Percentiles rank a stretch among this genome's conserved stretches.
Evolutionary conservation across 2,888 invertebrate species (phyloP).

Genomic region (Acholoe squamosa): DNA sequence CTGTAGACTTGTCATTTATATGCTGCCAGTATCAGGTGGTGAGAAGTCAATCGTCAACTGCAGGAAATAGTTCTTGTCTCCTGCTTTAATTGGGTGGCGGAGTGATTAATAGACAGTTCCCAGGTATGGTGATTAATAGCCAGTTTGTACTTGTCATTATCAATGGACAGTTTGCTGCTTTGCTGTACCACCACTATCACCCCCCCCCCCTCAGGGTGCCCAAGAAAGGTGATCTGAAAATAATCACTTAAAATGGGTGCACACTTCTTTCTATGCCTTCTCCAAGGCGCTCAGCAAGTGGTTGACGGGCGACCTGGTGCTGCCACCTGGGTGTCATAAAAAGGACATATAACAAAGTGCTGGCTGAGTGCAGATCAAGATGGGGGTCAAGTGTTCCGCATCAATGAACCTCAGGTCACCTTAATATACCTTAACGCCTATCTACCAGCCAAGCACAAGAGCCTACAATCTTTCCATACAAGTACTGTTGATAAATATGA

Average conservation of each 20-base stretch:
- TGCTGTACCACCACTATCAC: background rate
- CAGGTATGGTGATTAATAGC: background rate
- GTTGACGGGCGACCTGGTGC: background rate
- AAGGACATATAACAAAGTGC: background rate
- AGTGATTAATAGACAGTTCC: background rate
- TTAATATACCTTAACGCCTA: background rate
- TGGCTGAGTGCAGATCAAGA: background rate
- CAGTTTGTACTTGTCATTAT: conserved; percentile 19
- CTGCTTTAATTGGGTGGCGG: background rate
- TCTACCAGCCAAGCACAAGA: background rate
- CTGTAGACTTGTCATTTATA: too few relatives aligned
- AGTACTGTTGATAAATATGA: too few relatives aligned
- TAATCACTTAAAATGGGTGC: conserved; percentile 31
- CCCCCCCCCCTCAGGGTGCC: background rate
- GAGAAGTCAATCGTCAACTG: too few relatives aligned
- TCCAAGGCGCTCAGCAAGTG: background rate
- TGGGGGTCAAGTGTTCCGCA: background rate
- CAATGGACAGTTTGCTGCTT: background rate
- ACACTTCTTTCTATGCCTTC: background rate
- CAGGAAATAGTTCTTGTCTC: background rate
- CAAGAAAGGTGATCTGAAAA: conserved; percentile 24
- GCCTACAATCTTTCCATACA: too few relatives aligned
- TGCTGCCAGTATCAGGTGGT: too few relatives aligned
- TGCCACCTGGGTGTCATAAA: conserved; percentile 19
- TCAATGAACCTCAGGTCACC: background rate